A percentile compares a stretch with the other conserved stretches of the same genome.
Evolutionary conservation across 2,113 vertebrate genomes (phyloP).

Genomic region (Urocitellus parryii): DNA sequence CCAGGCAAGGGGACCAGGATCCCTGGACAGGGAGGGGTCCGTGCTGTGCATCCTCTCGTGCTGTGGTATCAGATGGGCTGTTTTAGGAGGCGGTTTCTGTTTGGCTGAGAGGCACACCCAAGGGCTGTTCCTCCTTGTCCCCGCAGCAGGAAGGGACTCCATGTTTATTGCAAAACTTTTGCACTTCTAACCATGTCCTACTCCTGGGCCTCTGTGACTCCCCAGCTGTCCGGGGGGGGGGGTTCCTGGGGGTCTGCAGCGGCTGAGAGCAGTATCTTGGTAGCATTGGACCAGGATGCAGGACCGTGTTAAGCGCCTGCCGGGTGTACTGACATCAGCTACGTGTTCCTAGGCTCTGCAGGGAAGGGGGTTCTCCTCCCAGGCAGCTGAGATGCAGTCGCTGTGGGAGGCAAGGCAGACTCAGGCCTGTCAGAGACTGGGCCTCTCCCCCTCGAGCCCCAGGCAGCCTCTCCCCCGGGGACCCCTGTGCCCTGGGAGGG

Average conservation of each 20-base stretch:
- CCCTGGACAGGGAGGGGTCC: too few species aligned
- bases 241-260: neutral
- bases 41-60: neutral
- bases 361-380: neutral
- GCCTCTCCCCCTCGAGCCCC: too few species aligned
- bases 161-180: neutral
- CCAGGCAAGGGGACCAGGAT: neutral
- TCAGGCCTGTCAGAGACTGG: neutral
- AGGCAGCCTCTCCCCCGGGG: neutral
- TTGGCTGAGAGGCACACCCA: neutral
- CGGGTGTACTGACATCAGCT: neutral
- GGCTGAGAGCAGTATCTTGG: neutral
- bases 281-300: neutral
- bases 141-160: neutral
- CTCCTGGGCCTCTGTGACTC: neutral
- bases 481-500: neutral
- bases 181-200: neutral
- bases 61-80: neutral
- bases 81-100: neutral
- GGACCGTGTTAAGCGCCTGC: neutral
- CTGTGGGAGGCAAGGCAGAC: neutral
- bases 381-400: too few species aligned
- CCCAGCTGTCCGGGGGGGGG: too few species aligned
- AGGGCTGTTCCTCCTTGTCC: neutral
- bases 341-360: neutral